Base-by-base conservation (phyloP, 2,797 vertebrate species). In the Macropus fuliginosus region DNA sequence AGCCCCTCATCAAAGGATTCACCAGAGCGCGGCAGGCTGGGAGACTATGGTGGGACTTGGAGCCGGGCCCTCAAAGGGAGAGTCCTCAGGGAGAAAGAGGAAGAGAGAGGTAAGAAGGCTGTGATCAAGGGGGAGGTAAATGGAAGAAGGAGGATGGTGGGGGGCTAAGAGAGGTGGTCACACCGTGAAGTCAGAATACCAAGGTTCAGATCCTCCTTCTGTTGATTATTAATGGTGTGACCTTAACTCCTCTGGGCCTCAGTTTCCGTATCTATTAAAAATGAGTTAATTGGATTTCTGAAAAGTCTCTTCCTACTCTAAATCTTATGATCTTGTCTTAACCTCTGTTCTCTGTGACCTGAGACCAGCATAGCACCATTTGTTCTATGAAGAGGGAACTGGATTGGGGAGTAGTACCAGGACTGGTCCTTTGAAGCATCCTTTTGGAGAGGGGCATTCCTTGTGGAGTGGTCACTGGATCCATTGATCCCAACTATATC, bases 91-190 rank as follows among this genome's bases (percentile, higher is more conserved):
- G 99, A 99, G 93, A 97, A 99, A 94, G 99, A 99, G 12, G 99
- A 99, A 52, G 99, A 99, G 91, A 98, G 99, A 99, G 99, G 99
- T 99, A 98, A 98, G 98, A 55, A 3, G 11, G 31, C 34, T 54
- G 59, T 34, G 56, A 0, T 5, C 0, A 0, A 81, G 74, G 40
- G 9, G 14, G 40, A 46, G 18, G 66, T 2, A 0, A 1, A 2
- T 24, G 28, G 0, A 6, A 54, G 66, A 12, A 34, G 40, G 57
- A 66, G 24, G 40, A 14, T 31, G 18, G 40, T 9, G 1, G 11
- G 66, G 16, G 2, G 4, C 34, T 21, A 62, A 16, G 62, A n/a
- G 34, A 66, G 59, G 62, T n/a, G 34, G 34, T 5, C 18, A 0
- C 14, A 5, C 0, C 57, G 46, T 31, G 13, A 91, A 40, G 55